phyloP scores from a whole-genome alignment of 2,113 vertebrate species.

The Oreochromis niloticus region DNA sequence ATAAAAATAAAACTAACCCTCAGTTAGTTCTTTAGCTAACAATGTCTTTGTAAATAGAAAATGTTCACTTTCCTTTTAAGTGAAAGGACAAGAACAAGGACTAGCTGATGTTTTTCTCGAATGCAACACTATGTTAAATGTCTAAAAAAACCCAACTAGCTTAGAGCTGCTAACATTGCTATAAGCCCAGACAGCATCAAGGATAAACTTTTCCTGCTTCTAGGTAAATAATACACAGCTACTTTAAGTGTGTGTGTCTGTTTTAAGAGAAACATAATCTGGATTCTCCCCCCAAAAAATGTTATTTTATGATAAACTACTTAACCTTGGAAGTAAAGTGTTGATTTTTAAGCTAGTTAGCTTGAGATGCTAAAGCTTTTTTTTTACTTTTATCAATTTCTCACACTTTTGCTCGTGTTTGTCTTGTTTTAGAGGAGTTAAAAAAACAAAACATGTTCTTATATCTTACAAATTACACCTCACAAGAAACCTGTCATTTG shows the following conservation, averaged over 20 bases:
- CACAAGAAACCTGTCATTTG: neutral
- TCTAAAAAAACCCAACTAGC: accelerated
- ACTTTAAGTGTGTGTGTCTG: neutral
- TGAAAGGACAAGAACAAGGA: neutral
- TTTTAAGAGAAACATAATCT: neutral
- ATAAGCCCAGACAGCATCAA: neutral
- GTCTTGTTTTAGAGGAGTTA: neutral
- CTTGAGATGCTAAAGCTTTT: neutral
- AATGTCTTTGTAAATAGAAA: neutral
- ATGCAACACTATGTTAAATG: neutral
- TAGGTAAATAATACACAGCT: neutral
- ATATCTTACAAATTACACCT: neutral
- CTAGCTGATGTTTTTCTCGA: neutral
- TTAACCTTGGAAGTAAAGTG: neutral
- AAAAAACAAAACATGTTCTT: neutral
- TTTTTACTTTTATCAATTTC: neutral
- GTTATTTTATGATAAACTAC: neutral
- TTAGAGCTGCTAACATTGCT: neutral
- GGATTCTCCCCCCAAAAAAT: neutral
- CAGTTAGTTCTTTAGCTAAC: neutral
- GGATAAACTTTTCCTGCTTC: neutral
- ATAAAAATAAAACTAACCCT: neutral
- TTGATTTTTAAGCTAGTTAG: neutral
- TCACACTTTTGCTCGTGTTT: neutral
- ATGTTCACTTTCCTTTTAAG: neutral